A percentile compares a stretch with the other conserved stretches of the same genome.
Evolutionary conservation across 2,797 vertebrate species (phyloP).

Genomic region (Oreochromis grahami): DNA sequence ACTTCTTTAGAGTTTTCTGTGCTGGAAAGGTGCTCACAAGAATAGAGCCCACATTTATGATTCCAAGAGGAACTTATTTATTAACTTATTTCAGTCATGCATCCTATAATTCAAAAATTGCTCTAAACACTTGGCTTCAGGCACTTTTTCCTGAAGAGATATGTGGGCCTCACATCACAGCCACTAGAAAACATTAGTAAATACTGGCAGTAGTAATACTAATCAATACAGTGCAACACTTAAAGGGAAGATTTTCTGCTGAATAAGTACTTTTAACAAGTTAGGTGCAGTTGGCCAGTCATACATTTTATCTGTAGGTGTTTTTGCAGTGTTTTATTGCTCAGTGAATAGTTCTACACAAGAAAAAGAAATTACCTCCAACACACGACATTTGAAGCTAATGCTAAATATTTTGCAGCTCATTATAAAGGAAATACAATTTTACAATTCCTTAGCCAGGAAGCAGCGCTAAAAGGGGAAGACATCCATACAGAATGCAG

Average conservation of each 20-base stretch:
- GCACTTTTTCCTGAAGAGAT: not conserved
- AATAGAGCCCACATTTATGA: not conserved
- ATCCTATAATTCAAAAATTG: not conserved
- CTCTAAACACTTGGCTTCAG: not conserved
- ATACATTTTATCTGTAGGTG: rapidly evolving
- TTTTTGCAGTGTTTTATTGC: not conserved
- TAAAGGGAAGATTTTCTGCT: not conserved
- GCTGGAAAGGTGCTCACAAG: not conserved
- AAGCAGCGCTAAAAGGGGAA: not conserved
- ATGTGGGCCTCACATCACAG: not conserved
- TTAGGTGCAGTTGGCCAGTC: not conserved
- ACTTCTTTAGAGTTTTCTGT: not conserved
- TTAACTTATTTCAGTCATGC: not conserved
- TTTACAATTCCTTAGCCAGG: not conserved
- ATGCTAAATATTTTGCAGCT: not conserved
- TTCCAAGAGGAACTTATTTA: not conserved
- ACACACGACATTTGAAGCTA: not conserved
- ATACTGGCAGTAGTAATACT: not conserved
- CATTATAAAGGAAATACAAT: not conserved
- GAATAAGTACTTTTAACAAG: not conserved
- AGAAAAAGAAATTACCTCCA: not conserved
- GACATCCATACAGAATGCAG: not conserved
- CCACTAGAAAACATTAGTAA: not conserved
- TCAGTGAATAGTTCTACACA: not conserved
- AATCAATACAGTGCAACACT: not conserved